Conservation (phyloP, 2,113 vertebrate genomes). For the Camelus bactrianus region DNA sequence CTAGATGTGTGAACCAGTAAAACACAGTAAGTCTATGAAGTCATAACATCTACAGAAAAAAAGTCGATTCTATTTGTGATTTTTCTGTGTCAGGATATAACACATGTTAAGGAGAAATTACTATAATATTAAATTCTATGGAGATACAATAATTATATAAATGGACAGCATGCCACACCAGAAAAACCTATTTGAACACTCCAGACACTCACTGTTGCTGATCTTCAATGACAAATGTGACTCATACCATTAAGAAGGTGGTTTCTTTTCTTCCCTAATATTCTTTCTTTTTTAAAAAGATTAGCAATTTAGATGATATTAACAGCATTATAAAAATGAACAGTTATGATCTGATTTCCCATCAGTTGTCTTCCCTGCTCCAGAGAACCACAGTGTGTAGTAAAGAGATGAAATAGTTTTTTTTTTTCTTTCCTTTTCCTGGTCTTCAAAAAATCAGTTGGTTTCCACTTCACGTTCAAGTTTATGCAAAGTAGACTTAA, state of each 20-base stretch:
- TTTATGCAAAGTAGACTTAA: constrained; percentile 69
- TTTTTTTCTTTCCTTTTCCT: constrained; percentile 23
- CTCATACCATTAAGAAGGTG: neutral
- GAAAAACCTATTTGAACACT: neutral
- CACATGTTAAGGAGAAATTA: neutral
- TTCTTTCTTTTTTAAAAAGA: neutral
- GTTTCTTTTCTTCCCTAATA: neutral
- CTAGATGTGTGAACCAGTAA: neutral
- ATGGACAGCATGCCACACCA: neutral
- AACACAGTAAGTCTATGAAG: neutral
- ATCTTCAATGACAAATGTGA: neutral
- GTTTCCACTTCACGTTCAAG: constrained; percentile 44
- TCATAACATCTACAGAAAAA: neutral
- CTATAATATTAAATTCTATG: neutral
- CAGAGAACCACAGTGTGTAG: neutral
- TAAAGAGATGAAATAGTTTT: constrained; percentile 10
- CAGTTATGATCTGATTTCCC: neutral
- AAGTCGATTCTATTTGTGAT: neutral
- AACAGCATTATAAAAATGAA: neutral
- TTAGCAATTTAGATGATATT: neutral
- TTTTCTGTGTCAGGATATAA: neutral
- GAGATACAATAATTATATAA: neutral
- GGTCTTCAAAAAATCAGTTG: constrained; percentile 62
- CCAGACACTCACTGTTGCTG: neutral
- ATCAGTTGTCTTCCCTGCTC: neutral